Base-by-base conservation (phyloP, 2,888 invertebrate genomes). In the Neoascia interrupta region DNA sequence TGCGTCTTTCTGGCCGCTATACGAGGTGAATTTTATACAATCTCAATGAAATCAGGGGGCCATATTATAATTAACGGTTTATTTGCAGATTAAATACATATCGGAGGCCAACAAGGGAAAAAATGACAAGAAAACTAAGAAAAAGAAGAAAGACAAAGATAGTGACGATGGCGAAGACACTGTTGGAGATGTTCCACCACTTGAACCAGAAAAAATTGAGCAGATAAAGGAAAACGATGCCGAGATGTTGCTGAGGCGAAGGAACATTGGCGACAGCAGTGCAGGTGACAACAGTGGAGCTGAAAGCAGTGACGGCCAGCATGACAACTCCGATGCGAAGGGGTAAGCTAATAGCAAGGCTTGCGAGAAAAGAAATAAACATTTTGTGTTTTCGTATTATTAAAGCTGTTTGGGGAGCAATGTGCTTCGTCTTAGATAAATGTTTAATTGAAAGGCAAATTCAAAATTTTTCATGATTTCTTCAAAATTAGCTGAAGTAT, bases 1-100 rank as follows among this genome's bases (percentile, higher is more conserved):
- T 82, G 98, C 98, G 5, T 99, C 98, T 0, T 99, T 99, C 90
- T 97, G 97, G 95, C 99, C 99, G 2, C 90, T 98, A 0, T 98
- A 98, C 89, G 94, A 95, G 90, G 96, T 95, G 86, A 85, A 81
- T 61, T 31, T 23, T 0, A 4, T 15, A 5, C 18, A 37, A 37
- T 11, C 26, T 26, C n/a, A n/a, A n/a, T n/a, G n/a, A n/a, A n/a
- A n/a, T n/a, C n/a, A n/a, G n/a, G n/a, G n/a, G n/a, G n/a, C n/a
- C n/a, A n/a, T n/a, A n/a, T n/a, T n/a, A n/a, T n/a, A n/a, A n/a
- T n/a, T n/a, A n/a, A n/a, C n/a, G n/a, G 10, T 53, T 49, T 6
- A 56, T 81, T 68, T 72, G 51, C 34, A 86, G 90, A 96, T 95
- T 85, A 95, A 96, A 85, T 96, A 96, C 88, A 93, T 92, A 86